These are phyloP conservation scores for Semnopithecus entellus DNA, from an alignment of 2,113 vertebrate genomes.

Conservation along the genomic window DNA sequence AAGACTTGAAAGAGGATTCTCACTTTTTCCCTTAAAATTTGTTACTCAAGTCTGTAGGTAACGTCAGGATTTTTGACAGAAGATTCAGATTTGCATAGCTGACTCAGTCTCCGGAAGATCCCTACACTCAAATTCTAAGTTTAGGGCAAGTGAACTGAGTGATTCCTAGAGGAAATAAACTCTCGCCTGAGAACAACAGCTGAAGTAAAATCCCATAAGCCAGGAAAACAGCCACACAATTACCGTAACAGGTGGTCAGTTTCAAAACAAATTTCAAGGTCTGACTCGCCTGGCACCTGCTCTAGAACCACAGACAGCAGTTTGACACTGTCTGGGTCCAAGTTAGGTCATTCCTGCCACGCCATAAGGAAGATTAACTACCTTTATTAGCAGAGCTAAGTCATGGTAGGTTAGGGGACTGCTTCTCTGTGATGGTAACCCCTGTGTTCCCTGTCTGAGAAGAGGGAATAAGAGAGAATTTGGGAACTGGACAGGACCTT, in stretches of 20 bases:
- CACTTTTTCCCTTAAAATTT: slow-evolving; percentile 51
- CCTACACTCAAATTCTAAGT: slow-evolving; percentile 67
- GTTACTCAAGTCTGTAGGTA: slow-evolving; percentile 63
- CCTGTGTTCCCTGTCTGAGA: not conserved
- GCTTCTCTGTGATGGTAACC: not conserved
- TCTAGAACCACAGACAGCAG: slow-evolving; percentile 79
- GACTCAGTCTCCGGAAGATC: slow-evolving; percentile 73
- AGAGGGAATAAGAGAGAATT: slow-evolving; percentile 11
- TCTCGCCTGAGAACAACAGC: slow-evolving; percentile 88
- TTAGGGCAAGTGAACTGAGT: slow-evolving; percentile 74
- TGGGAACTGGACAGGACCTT: slow-evolving; percentile 24
- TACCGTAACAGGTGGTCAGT: slow-evolving; percentile 87
- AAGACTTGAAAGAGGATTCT: slow-evolving; percentile 70
- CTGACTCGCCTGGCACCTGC: slow-evolving; percentile 87
- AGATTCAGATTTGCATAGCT: slow-evolving; percentile 23
- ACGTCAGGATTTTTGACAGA: slow-evolving; percentile 42
- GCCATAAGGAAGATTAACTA: slow-evolving; percentile 74
- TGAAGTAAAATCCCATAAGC: slow-evolving; percentile 88
- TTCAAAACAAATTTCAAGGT: slow-evolving; percentile 89
- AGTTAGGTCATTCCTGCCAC: slow-evolving; percentile 73
- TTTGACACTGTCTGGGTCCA: slow-evolving; percentile 69
- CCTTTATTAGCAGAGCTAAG: slow-evolving; percentile 50
- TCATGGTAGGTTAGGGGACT: not conserved
- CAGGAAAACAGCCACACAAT: slow-evolving; percentile 88
- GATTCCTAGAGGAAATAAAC: slow-evolving; percentile 87